Percentiles rank a stretch among this genome's conserved stretches.
Evolutionary conservation across 2,888 invertebrate species (phyloP).

Genomic region (Diploptera punctata): DNA sequence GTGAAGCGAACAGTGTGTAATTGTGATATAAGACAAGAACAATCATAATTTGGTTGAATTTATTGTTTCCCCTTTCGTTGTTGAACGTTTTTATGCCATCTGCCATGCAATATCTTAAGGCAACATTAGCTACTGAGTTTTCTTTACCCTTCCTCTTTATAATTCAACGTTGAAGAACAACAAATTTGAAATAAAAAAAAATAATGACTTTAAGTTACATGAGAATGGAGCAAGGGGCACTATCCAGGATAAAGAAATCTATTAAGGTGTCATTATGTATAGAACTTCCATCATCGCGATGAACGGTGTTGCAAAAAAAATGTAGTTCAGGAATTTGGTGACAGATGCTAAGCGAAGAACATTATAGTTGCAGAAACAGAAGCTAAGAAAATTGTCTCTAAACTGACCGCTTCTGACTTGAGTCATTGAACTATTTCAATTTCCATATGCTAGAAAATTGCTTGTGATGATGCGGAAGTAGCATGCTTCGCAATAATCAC

Average conservation of each 20-base stretch:
- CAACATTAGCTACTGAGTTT: neutral
- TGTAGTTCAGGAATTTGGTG: neutral
- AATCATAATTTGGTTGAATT: conserved; percentile 9
- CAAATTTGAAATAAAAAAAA: conserved; percentile 1
- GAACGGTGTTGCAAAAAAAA: neutral
- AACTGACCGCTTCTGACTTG: too few relatives aligned
- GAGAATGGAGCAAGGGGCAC: too few relatives aligned
- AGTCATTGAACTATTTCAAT: too few relatives aligned
- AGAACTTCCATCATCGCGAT: neutral
- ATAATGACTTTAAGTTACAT: too few relatives aligned
- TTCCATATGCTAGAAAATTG: too few relatives aligned
- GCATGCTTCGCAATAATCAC: too few relatives aligned
- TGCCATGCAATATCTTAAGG: neutral
- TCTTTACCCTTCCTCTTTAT: neutral
- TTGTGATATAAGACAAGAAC: neutral
- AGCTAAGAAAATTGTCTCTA: too few relatives aligned
- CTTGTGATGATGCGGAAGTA: too few relatives aligned
- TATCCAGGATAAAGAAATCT: neutral
- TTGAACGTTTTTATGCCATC: neutral
- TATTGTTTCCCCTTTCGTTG: neutral
- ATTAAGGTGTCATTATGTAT: conserved; percentile 9
- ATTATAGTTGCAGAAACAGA: neutral
- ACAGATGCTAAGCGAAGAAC: too few relatives aligned
- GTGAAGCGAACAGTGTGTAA: neutral
- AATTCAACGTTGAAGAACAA: conserved; percentile 11